A percentile compares a stretch with the other conserved stretches of the same genome.
phyloP scores from a whole-genome alignment of 2,888 invertebrate genomes.

The Criorhina ranunculi region DNA sequence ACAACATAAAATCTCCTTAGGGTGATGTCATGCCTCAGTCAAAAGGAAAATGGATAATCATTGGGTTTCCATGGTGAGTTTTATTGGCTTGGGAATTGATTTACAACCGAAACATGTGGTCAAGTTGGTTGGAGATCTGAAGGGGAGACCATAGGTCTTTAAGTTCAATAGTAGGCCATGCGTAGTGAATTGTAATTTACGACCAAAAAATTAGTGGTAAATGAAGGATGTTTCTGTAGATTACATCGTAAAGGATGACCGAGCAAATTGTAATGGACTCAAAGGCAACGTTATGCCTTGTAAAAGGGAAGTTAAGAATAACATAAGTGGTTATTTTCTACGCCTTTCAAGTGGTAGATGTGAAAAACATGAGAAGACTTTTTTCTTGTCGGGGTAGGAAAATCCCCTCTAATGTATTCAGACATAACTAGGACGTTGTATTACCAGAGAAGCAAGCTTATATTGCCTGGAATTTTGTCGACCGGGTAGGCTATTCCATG shows the following conservation, averaged over 20 bases:
- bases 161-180: background rate
- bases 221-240: background rate
- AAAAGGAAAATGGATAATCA: constrained; percentile 8
- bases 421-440: too few species aligned
- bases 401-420: too few species aligned
- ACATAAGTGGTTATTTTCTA: too few species aligned
- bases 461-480: too few species aligned
- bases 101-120: background rate
- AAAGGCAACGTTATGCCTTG: background rate
- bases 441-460: too few species aligned
- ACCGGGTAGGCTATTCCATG: too few species aligned
- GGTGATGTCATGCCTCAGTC: constrained; percentile 3
- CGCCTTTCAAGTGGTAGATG: too few species aligned
- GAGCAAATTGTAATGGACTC: background rate
- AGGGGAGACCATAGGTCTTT: too few species aligned
- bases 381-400: too few species aligned
- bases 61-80: background rate
- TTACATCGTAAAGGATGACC: background rate
- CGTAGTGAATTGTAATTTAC: background rate
- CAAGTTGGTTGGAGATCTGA: background rate
- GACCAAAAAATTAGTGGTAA: background rate
- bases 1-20: constrained; percentile 2
- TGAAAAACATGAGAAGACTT: too few species aligned
- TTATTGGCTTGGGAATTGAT: background rate
- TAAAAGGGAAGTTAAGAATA: too few species aligned